A percentile compares a stretch with the other conserved stretches of the same genome.
phyloP scores from a whole-genome alignment of 2,113 vertebrate species.

The Pantherophis guttatus region DNA sequence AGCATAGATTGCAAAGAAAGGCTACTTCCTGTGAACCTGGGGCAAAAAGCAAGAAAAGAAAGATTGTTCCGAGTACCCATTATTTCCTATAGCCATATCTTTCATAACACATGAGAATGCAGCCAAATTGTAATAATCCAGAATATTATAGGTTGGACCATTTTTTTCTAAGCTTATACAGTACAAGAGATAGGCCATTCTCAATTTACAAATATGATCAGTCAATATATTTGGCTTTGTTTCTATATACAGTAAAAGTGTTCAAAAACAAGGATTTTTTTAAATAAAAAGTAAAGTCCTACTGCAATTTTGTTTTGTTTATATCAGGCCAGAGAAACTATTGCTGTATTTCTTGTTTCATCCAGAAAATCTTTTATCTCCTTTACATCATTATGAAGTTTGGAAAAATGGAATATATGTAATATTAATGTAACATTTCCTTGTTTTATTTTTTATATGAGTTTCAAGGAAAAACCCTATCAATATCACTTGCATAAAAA shows the following conservation, averaged over 20 bases:
- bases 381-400: not conserved
- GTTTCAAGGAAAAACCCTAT: not conserved
- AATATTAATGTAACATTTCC: not conserved
- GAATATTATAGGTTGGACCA: not conserved
- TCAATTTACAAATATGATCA: not conserved
- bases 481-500: not conserved
- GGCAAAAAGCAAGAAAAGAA: not conserved
- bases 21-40: not conserved
- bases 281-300: not conserved
- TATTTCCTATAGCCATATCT: not conserved
- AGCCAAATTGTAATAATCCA: not conserved
- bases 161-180: not conserved
- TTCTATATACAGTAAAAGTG: not conserved
- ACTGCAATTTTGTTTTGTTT: not conserved
- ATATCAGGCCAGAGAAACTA: not conserved
- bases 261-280: not conserved
- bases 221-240: not conserved
- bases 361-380: not conserved
- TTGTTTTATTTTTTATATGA: not conserved
- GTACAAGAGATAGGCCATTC: not conserved
- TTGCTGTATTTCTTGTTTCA: not conserved
- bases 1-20: not conserved
- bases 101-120: not conserved
- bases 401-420: not conserved
- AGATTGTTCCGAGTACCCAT: not conserved